Evolutionary conservation across 2,113 vertebrate genomes (phyloP).

Genomic region (Misgurnus anguillicaudatus): DNA sequence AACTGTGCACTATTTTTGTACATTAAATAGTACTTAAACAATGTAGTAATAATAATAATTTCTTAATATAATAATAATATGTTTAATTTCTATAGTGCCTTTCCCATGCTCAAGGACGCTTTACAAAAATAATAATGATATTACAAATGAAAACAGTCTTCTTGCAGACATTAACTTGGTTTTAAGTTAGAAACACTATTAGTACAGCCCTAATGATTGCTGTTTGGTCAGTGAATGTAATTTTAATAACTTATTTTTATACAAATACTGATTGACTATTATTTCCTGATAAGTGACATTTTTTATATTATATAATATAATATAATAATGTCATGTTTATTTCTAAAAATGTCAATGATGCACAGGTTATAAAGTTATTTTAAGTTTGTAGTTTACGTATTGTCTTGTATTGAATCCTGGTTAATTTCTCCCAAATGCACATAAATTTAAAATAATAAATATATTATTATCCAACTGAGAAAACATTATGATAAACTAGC

Average conservation of each 20-base stretch:
- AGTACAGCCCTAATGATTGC: background rate
- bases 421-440: too few relatives aligned
- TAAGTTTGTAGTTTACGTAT: background rate
- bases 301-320: background rate
- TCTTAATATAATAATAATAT: background rate
- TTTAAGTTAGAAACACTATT: background rate
- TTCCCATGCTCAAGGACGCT: too few relatives aligned
- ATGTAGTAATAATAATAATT: background rate
- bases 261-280: background rate
- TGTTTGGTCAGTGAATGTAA: constrained; percentile 10
- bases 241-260: background rate
- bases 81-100: too few relatives aligned
- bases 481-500: background rate
- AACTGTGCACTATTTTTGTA: constrained; percentile 28
- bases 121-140: too few relatives aligned
- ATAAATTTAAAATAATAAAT: too few relatives aligned
- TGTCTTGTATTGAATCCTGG: background rate
- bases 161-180: background rate
- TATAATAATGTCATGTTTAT: background rate
- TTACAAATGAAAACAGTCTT: background rate
- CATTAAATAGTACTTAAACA: background rate
- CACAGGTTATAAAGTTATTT: background rate
- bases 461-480: too few relatives aligned
- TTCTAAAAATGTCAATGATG: background rate
- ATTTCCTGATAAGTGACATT: background rate